These are phyloP conservation scores for Sus cebifrons DNA, from an alignment of 2,797 vertebrate species.

Conservation along the genomic window DNA sequence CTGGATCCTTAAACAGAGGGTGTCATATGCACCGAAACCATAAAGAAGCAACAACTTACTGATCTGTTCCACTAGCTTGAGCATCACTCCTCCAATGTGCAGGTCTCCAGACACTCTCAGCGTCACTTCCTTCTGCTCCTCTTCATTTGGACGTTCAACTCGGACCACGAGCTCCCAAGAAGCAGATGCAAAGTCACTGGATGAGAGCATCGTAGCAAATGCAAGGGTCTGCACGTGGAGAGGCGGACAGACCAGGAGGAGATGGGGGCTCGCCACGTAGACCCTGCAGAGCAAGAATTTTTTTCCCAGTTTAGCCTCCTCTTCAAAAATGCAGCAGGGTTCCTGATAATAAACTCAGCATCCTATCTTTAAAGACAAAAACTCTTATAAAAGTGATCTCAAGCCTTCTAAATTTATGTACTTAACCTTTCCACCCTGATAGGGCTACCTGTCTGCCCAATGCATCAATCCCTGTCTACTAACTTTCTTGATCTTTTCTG, in stretches of 20 bases:
- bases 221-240: slow-evolving; percentile 76
- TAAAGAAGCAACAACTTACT: slow-evolving; percentile 92
- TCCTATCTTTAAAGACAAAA: slow-evolving; percentile 47
- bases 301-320: slow-evolving; percentile 31
- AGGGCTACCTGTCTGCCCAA: background rate
- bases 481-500: background rate
- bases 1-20: background rate
- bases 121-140: slow-evolving; percentile 89
- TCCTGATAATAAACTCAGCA: slow-evolving; percentile 35
- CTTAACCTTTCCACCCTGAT: background rate
- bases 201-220: slow-evolving; percentile 91
- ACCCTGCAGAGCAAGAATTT: background rate
- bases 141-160: slow-evolving; percentile 93
- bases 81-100: slow-evolving; percentile 98
- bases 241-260: slow-evolving; percentile 10
- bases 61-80: slow-evolving; percentile 97
- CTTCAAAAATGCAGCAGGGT: background rate
- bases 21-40: background rate
- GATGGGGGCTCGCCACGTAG: background rate
- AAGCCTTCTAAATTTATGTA: background rate
- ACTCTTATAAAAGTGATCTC: background rate
- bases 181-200: slow-evolving; percentile 91
- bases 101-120: slow-evolving; percentile 96
- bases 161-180: slow-evolving; percentile 95
- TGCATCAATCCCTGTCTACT: background rate